phyloP scores from a whole-genome alignment of 2,888 invertebrate species.

The Acleris laterana region DNA sequence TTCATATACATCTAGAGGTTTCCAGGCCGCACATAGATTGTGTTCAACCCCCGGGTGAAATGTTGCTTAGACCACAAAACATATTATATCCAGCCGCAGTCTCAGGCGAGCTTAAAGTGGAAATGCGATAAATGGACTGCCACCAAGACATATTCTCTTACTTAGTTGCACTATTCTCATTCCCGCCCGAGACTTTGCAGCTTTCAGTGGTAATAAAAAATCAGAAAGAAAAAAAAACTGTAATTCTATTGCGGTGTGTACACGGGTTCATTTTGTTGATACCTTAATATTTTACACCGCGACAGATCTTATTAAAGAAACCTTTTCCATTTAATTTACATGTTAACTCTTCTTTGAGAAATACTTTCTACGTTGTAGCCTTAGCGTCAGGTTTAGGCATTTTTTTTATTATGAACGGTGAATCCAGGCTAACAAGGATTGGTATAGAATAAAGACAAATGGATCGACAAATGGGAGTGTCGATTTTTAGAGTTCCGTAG shows the following conservation, averaged over 20 bases:
- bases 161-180: conserved; percentile 41
- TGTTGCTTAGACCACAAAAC: conserved; percentile 19
- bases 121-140: conserved; percentile 54
- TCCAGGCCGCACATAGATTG: conserved; percentile 9
- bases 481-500: too few relatives aligned
- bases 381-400: too few relatives aligned
- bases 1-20: not conserved
- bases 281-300: not conserved
- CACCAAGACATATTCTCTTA: conserved; percentile 51
- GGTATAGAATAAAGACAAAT: too few relatives aligned
- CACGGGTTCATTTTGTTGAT: not conserved
- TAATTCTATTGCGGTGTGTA: not conserved
- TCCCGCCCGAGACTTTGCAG: conserved; percentile 16
- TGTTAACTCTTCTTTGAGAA: too few relatives aligned
- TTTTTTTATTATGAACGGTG: too few relatives aligned
- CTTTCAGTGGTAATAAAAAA: conserved; percentile 12
- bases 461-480: too few relatives aligned
- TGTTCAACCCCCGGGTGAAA: not conserved
- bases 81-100: conserved; percentile 30
- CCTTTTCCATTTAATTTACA: too few relatives aligned
- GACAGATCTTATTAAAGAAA: too few relatives aligned
- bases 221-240: not conserved
- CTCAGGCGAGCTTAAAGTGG: conserved; percentile 40
- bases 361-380: too few relatives aligned
- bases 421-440: too few relatives aligned